Percentiles rank a stretch among this genome's conserved stretches.
phyloP scores from a whole-genome alignment of 1,140 invertebrate genomes.

The Caenorhabditis tropicalis region DNA sequence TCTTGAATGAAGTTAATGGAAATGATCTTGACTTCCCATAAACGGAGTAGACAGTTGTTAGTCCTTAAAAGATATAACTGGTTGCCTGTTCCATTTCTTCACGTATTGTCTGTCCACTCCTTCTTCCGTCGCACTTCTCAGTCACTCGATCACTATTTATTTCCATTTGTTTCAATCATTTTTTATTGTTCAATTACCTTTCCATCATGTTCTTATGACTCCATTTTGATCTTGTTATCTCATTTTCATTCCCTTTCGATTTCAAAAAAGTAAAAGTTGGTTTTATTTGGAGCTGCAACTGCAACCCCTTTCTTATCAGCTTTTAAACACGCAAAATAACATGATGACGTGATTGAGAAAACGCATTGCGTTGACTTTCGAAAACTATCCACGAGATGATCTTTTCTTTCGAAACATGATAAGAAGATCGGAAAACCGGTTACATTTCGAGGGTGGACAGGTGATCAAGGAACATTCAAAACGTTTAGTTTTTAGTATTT shows the following conservation, averaged over 20 bases:
- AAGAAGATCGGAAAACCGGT: neutral
- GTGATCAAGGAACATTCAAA: neutral
- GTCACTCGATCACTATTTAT: neutral
- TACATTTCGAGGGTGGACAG: too few relatives aligned
- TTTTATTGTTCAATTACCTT: neutral
- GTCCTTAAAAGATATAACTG: neutral
- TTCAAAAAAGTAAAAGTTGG: neutral
- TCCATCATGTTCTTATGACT: neutral
- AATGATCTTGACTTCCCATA: too few relatives aligned
- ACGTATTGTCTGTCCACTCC: neutral
- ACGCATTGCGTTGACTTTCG: neutral
- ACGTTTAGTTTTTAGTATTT: neutral
- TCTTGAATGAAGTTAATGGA: too few relatives aligned
- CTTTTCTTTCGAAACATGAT: neutral
- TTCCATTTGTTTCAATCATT: neutral
- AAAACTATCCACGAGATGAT: neutral
- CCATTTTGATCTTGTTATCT: neutral
- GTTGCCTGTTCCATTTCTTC: neutral
- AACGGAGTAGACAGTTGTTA: too few relatives aligned
- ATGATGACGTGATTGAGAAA: neutral
- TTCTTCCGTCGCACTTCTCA: neutral
- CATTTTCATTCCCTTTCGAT: neutral
- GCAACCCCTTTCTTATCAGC: conserved; percentile 9
- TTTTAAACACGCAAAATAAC: conserved; percentile 4
- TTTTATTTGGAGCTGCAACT: conserved; percentile 7